These are phyloP conservation scores for Clytia hemisphaerica DNA, from an alignment of 30 jellyfish, hydroid and myxozoan species.

Conservation along the genomic window DNA sequence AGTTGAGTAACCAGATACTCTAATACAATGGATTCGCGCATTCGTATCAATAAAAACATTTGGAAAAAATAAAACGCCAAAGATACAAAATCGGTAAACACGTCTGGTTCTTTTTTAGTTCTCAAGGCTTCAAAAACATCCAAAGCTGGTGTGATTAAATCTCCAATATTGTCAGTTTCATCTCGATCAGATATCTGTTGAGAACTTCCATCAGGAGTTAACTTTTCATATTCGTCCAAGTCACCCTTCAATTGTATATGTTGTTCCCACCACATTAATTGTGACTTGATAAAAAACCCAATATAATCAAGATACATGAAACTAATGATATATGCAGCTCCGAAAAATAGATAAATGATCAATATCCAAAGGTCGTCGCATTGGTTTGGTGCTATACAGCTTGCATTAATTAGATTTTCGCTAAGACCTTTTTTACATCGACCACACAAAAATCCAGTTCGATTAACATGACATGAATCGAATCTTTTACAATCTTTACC, in stretches of 20 bases:
- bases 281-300: conserved; percentile 54
- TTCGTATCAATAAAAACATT: conserved; percentile 62
- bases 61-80: conserved; percentile 78
- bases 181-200: background rate
- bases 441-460: conserved; percentile 78
- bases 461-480: conserved; percentile 56
- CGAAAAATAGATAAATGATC: conserved; percentile 63
- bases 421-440: conserved; percentile 61
- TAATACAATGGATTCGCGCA: conserved; percentile 61
- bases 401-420: conserved; percentile 70
- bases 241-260: conserved; percentile 6
- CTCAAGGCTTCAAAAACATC: too few relatives aligned
- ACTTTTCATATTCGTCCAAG: conserved; percentile 8
- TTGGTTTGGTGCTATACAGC: conserved; percentile 32
- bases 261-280: conserved; percentile 67
- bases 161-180: background rate
- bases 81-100: conserved; percentile 57
- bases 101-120: conserved; percentile 40
- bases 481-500: conserved; percentile 55
- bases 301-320: conserved; percentile 76
- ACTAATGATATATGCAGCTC: conserved; percentile 38
- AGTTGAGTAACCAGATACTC: conserved; percentile 33
- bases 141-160: too few relatives aligned
- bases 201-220: background rate
- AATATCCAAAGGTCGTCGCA: conserved; percentile 90